A percentile compares a stretch with the other conserved stretches of the same genome.
phyloP scores from a whole-genome alignment of 2,113 vertebrate genomes.

The Riparia riparia region DNA sequence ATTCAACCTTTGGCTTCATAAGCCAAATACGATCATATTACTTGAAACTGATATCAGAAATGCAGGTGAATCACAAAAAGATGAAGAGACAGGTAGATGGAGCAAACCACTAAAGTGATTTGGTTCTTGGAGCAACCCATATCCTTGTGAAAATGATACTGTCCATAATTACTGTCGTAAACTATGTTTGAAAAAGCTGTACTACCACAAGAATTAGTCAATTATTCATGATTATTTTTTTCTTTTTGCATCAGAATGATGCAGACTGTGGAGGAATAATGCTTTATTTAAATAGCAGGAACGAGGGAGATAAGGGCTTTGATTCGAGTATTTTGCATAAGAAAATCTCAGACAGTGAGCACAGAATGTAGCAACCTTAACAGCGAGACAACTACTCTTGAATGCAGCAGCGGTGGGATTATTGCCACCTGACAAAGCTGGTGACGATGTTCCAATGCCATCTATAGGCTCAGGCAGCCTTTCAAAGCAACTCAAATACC shows the following conservation, averaged over 20 bases:
- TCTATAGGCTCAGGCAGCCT: not conserved
- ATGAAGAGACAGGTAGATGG: not conserved
- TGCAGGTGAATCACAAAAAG: not conserved
- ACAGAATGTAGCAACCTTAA: not conserved
- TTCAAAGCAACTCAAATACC: not conserved
- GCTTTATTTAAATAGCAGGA: not conserved
- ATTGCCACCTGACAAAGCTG: not conserved
- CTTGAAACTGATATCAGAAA: not conserved
- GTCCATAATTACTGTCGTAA: not conserved
- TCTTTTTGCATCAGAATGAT: not conserved
- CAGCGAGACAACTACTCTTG: not conserved
- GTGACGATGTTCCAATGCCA: not conserved
- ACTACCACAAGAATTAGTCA: not conserved
- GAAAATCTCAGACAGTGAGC: not conserved
- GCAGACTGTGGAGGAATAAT: not conserved
- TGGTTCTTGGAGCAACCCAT: not conserved
- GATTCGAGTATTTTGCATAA: not conserved
- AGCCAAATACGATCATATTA: fast-evolving
- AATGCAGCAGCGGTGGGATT: not conserved
- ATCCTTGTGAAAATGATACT: not conserved
- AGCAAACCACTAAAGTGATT: not conserved
- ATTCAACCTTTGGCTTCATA: not conserved
- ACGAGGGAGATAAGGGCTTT: not conserved
- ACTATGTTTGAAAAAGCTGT: not conserved
- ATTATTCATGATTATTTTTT: not conserved